Conservation (phyloP, 2,113 vertebrate genomes). For the Chionomys nivalis region DNA sequence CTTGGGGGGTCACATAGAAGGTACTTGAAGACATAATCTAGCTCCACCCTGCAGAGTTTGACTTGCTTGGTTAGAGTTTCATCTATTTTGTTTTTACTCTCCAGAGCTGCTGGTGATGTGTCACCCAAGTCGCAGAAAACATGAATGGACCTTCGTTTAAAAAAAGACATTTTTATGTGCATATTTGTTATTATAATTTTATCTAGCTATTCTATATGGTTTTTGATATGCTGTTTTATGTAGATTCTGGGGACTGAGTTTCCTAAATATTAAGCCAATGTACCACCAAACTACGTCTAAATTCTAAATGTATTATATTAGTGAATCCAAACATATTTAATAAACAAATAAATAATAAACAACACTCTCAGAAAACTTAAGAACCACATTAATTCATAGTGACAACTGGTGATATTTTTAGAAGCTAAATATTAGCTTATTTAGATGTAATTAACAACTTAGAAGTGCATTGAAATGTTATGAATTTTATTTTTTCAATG, state of each 20-base stretch:
- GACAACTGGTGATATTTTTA: not conserved
- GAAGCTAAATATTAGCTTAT: not conserved
- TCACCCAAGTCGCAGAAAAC: not conserved
- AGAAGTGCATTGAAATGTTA: not conserved
- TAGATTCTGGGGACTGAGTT: not conserved
- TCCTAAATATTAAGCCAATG: not conserved
- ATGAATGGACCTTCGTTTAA: not conserved
- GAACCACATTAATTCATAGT: not conserved
- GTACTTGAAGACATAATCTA: not conserved
- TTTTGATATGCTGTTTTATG: not conserved
- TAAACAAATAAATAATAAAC: not conserved
- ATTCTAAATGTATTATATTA: not conserved
- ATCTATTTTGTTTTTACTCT: not conserved
- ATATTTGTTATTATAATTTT: not conserved
- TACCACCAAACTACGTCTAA: no score
- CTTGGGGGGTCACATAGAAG: fast-evolving
- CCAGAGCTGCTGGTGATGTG: not conserved
- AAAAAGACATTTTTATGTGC: not conserved
- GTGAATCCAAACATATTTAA: not conserved
- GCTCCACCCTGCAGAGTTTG: not conserved
- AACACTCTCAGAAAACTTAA: not conserved
- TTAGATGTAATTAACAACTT: not conserved
- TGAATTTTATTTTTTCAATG: not conserved
- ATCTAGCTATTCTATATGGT: not conserved
- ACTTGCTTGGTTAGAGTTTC: not conserved